These are phyloP conservation scores for Trypoxylon attenuatum DNA, from an alignment of 2,888 invertebrate genomes.

Conservation along the genomic window DNA sequence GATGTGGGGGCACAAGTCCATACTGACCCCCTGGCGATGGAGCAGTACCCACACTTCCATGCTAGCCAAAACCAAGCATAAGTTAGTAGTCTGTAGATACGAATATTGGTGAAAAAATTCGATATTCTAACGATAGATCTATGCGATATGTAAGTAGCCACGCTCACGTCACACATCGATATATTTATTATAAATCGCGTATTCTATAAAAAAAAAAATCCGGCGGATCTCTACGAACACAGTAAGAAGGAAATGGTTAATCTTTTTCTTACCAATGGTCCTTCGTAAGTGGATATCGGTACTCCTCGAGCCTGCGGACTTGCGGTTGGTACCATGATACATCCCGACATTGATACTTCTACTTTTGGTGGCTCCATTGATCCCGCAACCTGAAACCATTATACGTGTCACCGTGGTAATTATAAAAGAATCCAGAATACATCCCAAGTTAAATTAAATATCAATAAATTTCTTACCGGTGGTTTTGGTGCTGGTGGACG, in stretches of 20 bases:
- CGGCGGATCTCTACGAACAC: too few relatives aligned
- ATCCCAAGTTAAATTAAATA: too few relatives aligned
- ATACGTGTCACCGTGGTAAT: too few relatives aligned
- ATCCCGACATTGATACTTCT: constrained; percentile 77
- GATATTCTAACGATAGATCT: neutral
- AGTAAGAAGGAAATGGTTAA: too few relatives aligned
- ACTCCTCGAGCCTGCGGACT: constrained; percentile 77
- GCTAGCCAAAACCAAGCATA: constrained; percentile 70
- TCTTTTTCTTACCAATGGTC: constrained; percentile 81
- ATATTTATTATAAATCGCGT: constrained; percentile 5
- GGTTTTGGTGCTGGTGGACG: constrained; percentile 64
- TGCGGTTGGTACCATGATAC: constrained; percentile 77
- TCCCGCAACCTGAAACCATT: constrained; percentile 64
- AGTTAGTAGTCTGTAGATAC: constrained; percentile 57
- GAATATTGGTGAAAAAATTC: constrained; percentile 8
- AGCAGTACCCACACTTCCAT: constrained; percentile 70
- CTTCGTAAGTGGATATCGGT: constrained; percentile 80
- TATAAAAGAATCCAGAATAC: too few relatives aligned
- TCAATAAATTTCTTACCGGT: constrained; percentile 43
- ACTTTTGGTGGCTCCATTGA: constrained; percentile 77
- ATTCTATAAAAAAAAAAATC: too few relatives aligned
- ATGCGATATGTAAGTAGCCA: constrained; percentile 2
- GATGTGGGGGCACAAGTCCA: constrained; percentile 71
- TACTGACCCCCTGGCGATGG: constrained; percentile 71
- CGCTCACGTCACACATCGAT: neutral